These are phyloP conservation scores for Lingula anatina DNA, from an alignment of 2,888 invertebrate species.

Conservation along the genomic window DNA sequence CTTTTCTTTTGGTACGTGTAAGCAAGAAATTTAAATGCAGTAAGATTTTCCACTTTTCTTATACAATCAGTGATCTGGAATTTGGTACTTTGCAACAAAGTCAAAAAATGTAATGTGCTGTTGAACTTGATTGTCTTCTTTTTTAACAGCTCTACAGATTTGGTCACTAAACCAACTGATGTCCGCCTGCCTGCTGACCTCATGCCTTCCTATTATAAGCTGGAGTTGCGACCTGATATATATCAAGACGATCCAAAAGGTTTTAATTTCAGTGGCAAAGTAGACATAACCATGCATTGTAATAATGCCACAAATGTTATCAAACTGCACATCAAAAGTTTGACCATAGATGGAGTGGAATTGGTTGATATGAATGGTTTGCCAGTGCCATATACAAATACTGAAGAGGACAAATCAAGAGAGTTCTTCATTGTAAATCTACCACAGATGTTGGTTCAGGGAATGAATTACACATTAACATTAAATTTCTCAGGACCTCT, in stretches of 20 bases:
- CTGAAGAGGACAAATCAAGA: constrained; percentile 25
- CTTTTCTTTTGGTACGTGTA: too few relatives aligned
- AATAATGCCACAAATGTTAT: constrained; percentile 16
- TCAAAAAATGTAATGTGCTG: too few relatives aligned
- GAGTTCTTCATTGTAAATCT: constrained; percentile 58
- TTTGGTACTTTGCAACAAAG: too few relatives aligned
- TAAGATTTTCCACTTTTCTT: too few relatives aligned
- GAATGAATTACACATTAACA: constrained; percentile 63
- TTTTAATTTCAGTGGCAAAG: constrained; percentile 30
- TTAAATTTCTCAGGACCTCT: constrained; percentile 69
- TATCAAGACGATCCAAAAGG: constrained; percentile 20
- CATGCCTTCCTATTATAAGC: constrained; percentile 25
- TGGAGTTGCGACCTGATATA: constrained; percentile 33
- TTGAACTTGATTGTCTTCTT: too few relatives aligned
- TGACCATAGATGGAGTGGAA: constrained; percentile 15
- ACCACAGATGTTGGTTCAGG: constrained; percentile 58
- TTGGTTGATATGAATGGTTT: constrained; percentile 7
- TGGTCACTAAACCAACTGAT: constrained; percentile 16
- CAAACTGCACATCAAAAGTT: constrained; percentile 26
- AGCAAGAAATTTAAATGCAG: too few relatives aligned
- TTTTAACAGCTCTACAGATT: too few relatives aligned
- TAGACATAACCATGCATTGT: constrained; percentile 21
- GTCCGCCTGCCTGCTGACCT: constrained; percentile 29
- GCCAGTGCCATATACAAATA: too few relatives aligned
- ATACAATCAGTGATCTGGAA: too few relatives aligned